Evolutionary conservation across 2,888 invertebrate species (phyloP), one percentile per base, ranked within the genome.

Genomic region (Tiliacea aurago): DNA sequence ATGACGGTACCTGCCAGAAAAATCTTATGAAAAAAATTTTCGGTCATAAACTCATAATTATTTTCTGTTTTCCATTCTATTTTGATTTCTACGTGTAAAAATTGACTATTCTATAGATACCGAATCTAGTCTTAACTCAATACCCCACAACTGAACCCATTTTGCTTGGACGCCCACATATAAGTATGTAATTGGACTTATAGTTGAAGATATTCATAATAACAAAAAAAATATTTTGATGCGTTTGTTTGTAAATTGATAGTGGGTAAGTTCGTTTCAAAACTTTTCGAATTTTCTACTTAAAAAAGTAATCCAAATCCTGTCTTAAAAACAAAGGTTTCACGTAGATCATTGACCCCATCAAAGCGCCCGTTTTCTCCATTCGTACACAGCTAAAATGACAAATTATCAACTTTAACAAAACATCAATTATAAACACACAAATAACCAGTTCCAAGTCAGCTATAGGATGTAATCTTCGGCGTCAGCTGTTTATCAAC

Each of bases 401-500:
- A 15, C 11, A 58, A 43, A 43, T 37, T 37, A 37, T 37, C 37
- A 37, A 37, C 37, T 37, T 37, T 37, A 37, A n/a, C n/a, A n/a
- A 37, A 37, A 37, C 37, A 37, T 37, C 37, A 37, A 37, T 37
- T 37, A 37, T 4, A 37, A 37, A 37, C 4, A 37, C 6, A 37
- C 37, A 37, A 37, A 37, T 37, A 37, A 41, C 23, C 5, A 51
- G 20, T 37, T 41, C 51, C 23, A 63, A 47, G 51, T 10, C 41
- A 23, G 1, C 20, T 20, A 15, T 47, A 51, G 20, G 45, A 65
- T 45, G 68, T 47, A 55, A 62, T 63, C n/a, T 75, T 75, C 67
- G 37, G 63, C 62, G 71, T 84, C 74, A 79, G 67, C 69, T 80
- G 81, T 81, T 78, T 82, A 84, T 87, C 78, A 85, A 84, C 82